A percentile compares a stretch with the other conserved stretches of the same genome.
These are phyloP conservation scores for Manduca sexta DNA, from an alignment of 1,140 invertebrate genomes.

Conservation along the genomic window DNA sequence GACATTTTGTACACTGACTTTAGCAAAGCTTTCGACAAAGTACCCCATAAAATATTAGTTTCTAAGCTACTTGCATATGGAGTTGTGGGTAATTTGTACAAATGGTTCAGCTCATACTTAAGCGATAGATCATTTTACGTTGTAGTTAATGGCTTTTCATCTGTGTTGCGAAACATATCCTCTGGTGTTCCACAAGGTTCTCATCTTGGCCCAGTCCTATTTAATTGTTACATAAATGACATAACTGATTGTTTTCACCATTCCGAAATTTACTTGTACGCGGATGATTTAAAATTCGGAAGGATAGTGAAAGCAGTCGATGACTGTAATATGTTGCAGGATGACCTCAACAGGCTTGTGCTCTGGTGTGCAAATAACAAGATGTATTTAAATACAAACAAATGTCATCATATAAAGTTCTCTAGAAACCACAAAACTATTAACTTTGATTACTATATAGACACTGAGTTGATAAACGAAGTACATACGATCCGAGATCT, in stretches of 20 bases:
- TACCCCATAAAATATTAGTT: slow-evolving; percentile 2
- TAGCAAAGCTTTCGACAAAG: slow-evolving; percentile 11
- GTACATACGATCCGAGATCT: no score
- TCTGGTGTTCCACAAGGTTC: slow-evolving; percentile 16
- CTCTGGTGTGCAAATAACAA: no score
- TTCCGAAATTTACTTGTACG: slow-evolving; percentile 1
- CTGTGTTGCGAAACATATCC: slow-evolving; percentile 1
- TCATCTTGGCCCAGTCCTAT: slow-evolving; percentile 12
- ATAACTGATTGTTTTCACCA: not conserved
- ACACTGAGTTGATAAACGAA: no score
- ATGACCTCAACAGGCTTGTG: no score
- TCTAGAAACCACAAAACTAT: no score
- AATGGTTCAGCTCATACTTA: slow-evolving; percentile 12
- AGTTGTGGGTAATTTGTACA: slow-evolving; percentile 1
- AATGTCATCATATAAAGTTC: no score
- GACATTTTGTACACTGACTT: slow-evolving; percentile 11
- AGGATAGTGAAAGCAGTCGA: slow-evolving; percentile 2
- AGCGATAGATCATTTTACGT: slow-evolving; percentile 8
- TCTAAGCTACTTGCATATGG: slow-evolving; percentile 3
- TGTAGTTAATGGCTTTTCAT: slow-evolving; percentile 11
- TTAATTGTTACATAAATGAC: slow-evolving; percentile 14
- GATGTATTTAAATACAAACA: no score
- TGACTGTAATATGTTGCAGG: no score
- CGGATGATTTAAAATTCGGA: slow-evolving; percentile 10
- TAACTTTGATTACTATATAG: no score